phyloP scores from a whole-genome alignment of 1,140 invertebrate genomes.

The Drosophila hydei region DNA sequence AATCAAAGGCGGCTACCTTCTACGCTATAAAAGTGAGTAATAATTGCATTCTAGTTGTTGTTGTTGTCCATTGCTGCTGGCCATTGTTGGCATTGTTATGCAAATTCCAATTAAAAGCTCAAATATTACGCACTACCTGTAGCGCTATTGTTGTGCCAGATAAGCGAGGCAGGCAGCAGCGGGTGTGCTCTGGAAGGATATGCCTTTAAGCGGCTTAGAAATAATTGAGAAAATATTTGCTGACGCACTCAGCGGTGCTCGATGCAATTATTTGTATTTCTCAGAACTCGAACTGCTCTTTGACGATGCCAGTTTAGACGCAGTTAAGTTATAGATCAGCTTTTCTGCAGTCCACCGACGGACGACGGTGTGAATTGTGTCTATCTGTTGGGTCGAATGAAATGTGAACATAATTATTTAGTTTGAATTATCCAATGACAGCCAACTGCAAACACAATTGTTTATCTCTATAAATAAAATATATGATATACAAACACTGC shows the following conservation, averaged over 20 bases:
- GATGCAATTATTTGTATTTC: no score
- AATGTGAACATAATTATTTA: no score
- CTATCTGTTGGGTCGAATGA: neutral
- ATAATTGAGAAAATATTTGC: neutral
- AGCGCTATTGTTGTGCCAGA: neutral
- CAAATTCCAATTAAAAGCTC: neutral
- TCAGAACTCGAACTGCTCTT: no score
- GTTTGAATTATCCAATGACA: no score
- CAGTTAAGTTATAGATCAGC: no score
- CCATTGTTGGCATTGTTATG: neutral
- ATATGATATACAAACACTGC: neutral
- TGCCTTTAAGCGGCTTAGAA: neutral
- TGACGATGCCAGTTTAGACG: no score
- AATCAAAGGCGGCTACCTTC: slow-evolving; percentile 88
- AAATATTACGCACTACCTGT: neutral
- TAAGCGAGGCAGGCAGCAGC: neutral
- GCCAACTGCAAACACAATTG: neutral
- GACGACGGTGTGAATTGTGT: no score
- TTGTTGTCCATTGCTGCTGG: neutral
- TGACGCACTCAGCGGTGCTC: no score
- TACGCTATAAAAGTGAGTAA: slow-evolving; percentile 88
- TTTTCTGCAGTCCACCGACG: no score
- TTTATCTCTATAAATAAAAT: neutral
- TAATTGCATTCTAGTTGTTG: neutral
- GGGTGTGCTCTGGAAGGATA: neutral